A percentile compares a stretch with the other conserved stretches of the same genome.
These are phyloP conservation scores for Rhynchophorus ferrugineus DNA, from an alignment of 1,140 invertebrate species.

Conservation along the genomic window DNA sequence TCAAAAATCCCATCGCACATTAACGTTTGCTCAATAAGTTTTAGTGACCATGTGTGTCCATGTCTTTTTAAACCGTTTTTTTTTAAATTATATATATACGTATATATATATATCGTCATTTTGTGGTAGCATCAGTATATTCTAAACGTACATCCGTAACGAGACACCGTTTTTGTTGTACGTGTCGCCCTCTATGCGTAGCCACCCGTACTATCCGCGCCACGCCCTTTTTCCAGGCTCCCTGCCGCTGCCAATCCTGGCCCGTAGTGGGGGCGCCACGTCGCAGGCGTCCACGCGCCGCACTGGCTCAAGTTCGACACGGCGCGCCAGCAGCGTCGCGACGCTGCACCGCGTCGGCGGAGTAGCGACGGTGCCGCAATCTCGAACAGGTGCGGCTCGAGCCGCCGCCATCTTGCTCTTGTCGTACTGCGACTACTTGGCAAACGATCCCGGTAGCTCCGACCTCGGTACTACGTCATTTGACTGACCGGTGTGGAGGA, in stretches of 20 bases:
- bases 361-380: constrained; percentile 57
- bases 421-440: constrained; percentile 53
- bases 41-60: no score
- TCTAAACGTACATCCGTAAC: no score
- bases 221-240: constrained; percentile 34
- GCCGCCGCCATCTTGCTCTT: constrained; percentile 84
- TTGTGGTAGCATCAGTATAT: no score
- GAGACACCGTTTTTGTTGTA: no score
- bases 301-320: constrained; percentile 47
- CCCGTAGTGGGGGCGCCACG: constrained; percentile 47
- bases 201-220: background rate
- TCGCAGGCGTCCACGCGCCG: constrained; percentile 63
- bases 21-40: no score
- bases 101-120: no score
- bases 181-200: no score
- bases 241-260: constrained; percentile 36
- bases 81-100: no score
- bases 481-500: no score
- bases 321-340: constrained; percentile 50
- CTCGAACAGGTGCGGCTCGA: constrained; percentile 80
- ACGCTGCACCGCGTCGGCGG: constrained; percentile 39
- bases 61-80: no score
- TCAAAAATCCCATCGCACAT: no score
- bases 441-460: background rate
- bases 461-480: constrained; percentile 4